phyloP scores from a whole-genome alignment of 2,113 vertebrate genomes.

The Climacteris rufus region DNA sequence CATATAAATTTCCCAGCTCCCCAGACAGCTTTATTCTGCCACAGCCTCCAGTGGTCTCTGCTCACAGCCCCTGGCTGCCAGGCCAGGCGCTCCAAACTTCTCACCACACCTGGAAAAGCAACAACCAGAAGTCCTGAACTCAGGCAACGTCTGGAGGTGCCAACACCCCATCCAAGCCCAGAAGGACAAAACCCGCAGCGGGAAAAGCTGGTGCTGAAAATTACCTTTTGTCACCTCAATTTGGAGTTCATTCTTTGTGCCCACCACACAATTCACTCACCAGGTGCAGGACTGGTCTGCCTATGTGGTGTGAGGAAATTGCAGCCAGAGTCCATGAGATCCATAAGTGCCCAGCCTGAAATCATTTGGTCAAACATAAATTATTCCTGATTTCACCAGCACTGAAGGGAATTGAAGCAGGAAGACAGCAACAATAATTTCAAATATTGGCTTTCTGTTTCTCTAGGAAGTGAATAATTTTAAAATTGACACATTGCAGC shows the following conservation, averaged over 20 bases:
- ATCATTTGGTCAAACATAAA: background rate
- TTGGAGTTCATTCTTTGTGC: background rate
- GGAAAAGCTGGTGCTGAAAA: background rate
- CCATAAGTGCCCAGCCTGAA: background rate
- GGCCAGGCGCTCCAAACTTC: background rate
- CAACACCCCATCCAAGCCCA: background rate
- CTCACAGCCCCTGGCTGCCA: background rate
- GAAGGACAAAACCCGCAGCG: fast-evolving
- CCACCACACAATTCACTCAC: background rate
- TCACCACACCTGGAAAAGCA: background rate
- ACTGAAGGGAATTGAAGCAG: background rate
- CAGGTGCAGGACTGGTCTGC: background rate
- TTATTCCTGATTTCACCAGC: background rate
- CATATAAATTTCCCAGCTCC: background rate
- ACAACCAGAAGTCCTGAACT: background rate
- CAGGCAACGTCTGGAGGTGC: background rate
- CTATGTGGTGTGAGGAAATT: background rate
- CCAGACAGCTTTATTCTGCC: background rate
- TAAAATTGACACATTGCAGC: background rate
- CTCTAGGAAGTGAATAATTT: background rate
- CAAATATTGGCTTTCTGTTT: background rate
- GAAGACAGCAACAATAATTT: background rate
- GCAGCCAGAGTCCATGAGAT: fast-evolving
- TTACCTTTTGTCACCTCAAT: background rate
- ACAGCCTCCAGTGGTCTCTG: background rate